Evolutionary conservation across 2,888 invertebrate species (phyloP).

Genomic region (Acleris literana): DNA sequence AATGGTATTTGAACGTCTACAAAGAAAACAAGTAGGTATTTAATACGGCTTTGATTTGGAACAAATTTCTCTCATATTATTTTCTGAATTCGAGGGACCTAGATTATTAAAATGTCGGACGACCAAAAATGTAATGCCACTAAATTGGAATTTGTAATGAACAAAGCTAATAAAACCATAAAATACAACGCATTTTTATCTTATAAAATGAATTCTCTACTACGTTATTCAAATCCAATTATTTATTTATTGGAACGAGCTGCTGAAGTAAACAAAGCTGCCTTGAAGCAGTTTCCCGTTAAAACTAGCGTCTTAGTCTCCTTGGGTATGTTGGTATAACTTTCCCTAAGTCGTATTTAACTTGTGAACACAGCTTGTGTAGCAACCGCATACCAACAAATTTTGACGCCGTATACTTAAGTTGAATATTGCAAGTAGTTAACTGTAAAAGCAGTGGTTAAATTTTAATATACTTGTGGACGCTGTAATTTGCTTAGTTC

Average conservation of each 20-base stretch:
- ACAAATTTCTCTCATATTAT: background rate
- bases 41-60: slow-evolving; percentile 1
- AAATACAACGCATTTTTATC: background rate
- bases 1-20: slow-evolving; percentile 16
- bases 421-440: slow-evolving; percentile 49
- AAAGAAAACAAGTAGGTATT: slow-evolving; percentile 19
- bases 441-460: slow-evolving; percentile 42
- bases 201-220: background rate
- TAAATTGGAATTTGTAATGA: slow-evolving; percentile 8
- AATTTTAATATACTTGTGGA: slow-evolving; percentile 58
- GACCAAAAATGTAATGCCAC: background rate
- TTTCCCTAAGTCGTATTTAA: slow-evolving; percentile 79
- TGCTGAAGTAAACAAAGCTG: slow-evolving; percentile 52
- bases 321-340: slow-evolving; percentile 70
- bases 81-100: background rate
- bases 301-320: slow-evolving; percentile 69
- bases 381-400: slow-evolving; percentile 75
- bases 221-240: slow-evolving; percentile 6
- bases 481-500: slow-evolving; percentile 48
- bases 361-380: slow-evolving; percentile 75
- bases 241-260: slow-evolving; percentile 12
- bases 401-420: slow-evolving; percentile 70
- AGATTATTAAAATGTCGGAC: slow-evolving; percentile 8
- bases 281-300: slow-evolving; percentile 50
- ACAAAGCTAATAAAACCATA: background rate